phyloP scores from a whole-genome alignment of 2,113 vertebrate genomes.

The Galemys pyrenaicus region DNA sequence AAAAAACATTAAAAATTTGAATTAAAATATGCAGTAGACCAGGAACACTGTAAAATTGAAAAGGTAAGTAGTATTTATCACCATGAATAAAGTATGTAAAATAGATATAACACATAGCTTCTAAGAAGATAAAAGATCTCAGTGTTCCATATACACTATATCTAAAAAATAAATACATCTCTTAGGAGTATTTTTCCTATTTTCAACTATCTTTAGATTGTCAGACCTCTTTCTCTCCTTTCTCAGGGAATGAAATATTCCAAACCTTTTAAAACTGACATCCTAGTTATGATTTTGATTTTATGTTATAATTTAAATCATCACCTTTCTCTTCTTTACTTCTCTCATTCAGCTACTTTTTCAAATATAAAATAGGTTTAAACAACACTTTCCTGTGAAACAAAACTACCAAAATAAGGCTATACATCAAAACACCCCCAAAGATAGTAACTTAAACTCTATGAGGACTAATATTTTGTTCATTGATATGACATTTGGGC shows the following conservation, averaged over 20 bases:
- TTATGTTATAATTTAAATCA: slow-evolving; percentile 36
- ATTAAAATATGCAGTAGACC: slow-evolving; percentile 79
- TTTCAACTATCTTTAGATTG: slow-evolving; percentile 18
- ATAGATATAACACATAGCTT: slow-evolving; percentile 54
- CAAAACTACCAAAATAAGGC: neutral
- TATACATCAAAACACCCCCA: neutral
- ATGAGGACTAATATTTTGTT: neutral
- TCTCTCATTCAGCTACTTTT: neutral
- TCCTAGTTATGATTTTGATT: neutral
- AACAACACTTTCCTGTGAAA: neutral
- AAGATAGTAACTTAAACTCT: neutral
- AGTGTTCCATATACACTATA: slow-evolving; percentile 8
- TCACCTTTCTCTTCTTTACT: slow-evolving; percentile 7
- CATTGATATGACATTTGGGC: neutral
- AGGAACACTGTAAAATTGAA: slow-evolving; percentile 69
- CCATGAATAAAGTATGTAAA: slow-evolving; percentile 57
- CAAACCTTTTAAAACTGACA: neutral
- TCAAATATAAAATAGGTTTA: neutral
- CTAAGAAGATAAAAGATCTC: slow-evolving; percentile 48
- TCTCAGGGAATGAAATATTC: slow-evolving; percentile 1
- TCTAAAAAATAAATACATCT: slow-evolving; percentile 54
- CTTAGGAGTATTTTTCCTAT: slow-evolving; percentile 2
- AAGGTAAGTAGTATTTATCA: slow-evolving; percentile 77
- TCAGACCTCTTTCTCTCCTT: neutral
- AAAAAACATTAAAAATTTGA: slow-evolving; percentile 72